These are phyloP conservation scores for Monomorium pharaonis DNA, from an alignment of 1,140 invertebrate species.

Conservation along the genomic window DNA sequence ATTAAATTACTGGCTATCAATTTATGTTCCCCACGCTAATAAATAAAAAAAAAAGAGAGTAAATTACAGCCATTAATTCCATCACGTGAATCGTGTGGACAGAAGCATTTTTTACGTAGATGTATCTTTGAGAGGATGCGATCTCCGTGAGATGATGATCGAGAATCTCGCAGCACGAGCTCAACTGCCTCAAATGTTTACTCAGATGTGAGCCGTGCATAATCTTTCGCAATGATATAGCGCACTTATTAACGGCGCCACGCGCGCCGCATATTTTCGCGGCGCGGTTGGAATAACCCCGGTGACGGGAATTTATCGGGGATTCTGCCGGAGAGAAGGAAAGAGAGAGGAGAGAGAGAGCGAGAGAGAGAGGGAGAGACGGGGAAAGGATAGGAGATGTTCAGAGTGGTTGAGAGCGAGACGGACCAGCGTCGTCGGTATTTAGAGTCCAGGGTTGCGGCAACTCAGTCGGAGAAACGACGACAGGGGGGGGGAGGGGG, in stretches of 20 bases:
- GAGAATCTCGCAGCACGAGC: not conserved
- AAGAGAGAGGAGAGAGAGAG: not conserved
- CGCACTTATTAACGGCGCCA: conserved; percentile 51
- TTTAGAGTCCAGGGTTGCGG: conserved; percentile 58
- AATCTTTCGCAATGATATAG: conserved; percentile 54
- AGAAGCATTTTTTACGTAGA: not conserved
- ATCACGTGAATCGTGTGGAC: not conserved
- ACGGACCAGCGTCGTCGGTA: conserved; percentile 52
- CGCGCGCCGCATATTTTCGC: conserved; percentile 66
- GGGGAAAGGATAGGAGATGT: not conserved
- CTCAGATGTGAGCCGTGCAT: conserved; percentile 46
- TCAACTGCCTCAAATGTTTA: conserved; percentile 33
- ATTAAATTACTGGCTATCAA: not conserved
- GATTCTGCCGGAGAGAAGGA: conserved; percentile 38
- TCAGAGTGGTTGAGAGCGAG: conserved; percentile 4
- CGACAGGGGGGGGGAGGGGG: no score
- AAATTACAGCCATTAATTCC: not conserved
- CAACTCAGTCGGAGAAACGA: conserved; percentile 57
- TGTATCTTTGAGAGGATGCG: not conserved
- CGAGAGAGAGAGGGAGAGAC: conserved; percentile 1
- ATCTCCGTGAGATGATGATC: conserved; percentile 1
- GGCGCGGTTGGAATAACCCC: conserved; percentile 55
- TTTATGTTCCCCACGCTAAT: not conserved
- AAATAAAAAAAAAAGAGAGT: not conserved
- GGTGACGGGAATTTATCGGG: conserved; percentile 66